These are phyloP conservation scores for Morelia viridis DNA, from an alignment of 2,797 vertebrate genomes.

Conservation along the genomic window DNA sequence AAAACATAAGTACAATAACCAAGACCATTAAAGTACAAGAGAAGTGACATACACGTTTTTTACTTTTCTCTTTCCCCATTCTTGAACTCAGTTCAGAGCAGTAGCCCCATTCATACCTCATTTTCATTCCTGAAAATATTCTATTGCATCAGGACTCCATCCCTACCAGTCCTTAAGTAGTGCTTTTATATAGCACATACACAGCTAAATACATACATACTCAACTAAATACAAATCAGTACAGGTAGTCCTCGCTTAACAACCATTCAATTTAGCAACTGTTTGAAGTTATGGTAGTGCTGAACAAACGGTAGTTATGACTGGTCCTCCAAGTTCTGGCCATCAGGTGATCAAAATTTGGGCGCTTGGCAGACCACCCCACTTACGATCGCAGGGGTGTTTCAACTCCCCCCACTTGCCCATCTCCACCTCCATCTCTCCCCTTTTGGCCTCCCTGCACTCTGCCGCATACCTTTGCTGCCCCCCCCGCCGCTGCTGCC, in stretches of 20 bases:
- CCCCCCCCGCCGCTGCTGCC: background rate
- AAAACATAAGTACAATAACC: background rate
- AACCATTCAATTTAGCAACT: background rate
- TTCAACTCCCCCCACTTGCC: background rate
- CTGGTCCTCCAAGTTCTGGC: background rate
- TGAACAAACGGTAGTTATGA: background rate
- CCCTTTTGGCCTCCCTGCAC: background rate
- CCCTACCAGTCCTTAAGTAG: background rate
- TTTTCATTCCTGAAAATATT: background rate
- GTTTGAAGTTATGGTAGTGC: background rate
- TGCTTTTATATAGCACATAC: background rate
- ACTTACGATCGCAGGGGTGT: background rate
- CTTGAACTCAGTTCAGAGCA: background rate
- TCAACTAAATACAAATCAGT: background rate
- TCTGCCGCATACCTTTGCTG: background rate
- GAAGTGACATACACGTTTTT: background rate
- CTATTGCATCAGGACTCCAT: background rate
- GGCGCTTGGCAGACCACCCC: too few species aligned
- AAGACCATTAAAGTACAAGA: background rate
- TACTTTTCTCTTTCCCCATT: background rate
- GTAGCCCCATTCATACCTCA: background rate
- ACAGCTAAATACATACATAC: background rate
- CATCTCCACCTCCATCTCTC: background rate
- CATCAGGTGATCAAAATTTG: background rate
- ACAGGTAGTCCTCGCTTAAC: background rate